Evolutionary conservation across 2,113 vertebrate genomes (phyloP).

Genomic region (Helogale parvula): DNA sequence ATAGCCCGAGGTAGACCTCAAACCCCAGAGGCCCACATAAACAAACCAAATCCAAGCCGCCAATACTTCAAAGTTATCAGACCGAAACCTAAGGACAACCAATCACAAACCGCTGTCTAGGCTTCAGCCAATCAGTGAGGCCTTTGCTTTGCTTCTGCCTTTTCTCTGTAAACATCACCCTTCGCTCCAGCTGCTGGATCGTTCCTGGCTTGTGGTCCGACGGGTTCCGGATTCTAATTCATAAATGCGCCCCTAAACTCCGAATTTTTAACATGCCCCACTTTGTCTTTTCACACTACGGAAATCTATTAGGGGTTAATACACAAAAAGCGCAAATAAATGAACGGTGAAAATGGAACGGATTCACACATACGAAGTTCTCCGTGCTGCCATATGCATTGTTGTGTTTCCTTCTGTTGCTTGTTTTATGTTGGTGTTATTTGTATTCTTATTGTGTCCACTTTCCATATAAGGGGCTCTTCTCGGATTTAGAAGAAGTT

Average conservation of each 20-base stretch:
- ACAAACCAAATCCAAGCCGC: background rate
- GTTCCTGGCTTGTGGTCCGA: accelerated
- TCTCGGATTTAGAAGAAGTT: background rate
- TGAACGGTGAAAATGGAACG: background rate
- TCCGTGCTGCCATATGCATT: background rate
- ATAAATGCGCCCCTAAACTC: background rate
- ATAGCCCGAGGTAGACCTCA: no score
- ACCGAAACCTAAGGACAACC: background rate
- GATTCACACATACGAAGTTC: background rate
- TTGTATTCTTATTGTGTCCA: background rate
- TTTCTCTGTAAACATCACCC: background rate
- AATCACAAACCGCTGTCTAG: background rate
- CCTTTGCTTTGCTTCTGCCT: background rate
- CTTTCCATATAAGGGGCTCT: background rate
- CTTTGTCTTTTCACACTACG: background rate
- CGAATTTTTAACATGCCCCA: background rate
- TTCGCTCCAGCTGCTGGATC: accelerated
- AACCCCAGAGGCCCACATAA: accelerated
- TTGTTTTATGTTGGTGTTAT: background rate
- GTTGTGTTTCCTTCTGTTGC: background rate
- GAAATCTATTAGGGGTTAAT: background rate
- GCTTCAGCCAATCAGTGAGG: background rate
- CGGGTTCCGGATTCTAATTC: accelerated
- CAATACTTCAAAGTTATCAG: background rate
- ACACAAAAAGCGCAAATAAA: background rate